Evolutionary conservation across 2,113 vertebrate species (phyloP), one percentile per base, ranked within the genome.

Genomic region (Brachyhypopomus gauderio): DNA sequence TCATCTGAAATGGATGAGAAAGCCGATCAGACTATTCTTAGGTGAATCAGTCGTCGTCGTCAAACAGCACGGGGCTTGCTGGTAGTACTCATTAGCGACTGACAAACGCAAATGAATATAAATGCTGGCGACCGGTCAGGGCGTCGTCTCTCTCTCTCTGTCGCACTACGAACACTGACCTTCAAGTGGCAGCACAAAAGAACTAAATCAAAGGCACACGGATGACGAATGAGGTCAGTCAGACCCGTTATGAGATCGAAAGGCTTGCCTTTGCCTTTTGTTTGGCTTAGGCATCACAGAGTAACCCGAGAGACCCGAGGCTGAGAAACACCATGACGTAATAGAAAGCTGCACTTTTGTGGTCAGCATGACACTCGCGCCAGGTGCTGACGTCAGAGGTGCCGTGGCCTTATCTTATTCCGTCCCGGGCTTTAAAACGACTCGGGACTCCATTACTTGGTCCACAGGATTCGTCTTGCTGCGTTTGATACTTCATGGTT

Each of bases 91-190:
- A 85, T 85, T 85, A 85, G 64, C 12, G 27, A 56, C 80, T 85
- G 84, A 82, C 84, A 82, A 82, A 71, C 52, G 75, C 70, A 82
- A 82, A 85, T 79, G 64, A 85, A 82, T 82, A 82, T 79, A 74
- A 82, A 85, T 85, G 63, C 22, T 82, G 72, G 71, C 79, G 66
- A 72, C 22, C 17, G 41, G 16, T 16, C 45, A 64, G 22, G 5
- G 72, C 58, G 72, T 79, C 34, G 72, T 73, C 59, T 76, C 76
- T 8, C 64, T 58, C 36, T 56, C 12, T 16, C 66, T 23, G 9
- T 66, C 63, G 64, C 66, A 56, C 62, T 25, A 48, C 27, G 9
- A 79, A 5, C 58, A 30, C 22, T 85, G 71, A 85, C 79, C 83
- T 79, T 82, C 22, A 75, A 36, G 27, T 16, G n/a, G 67, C 80